A percentile compares a stretch with the other conserved stretches of the same genome.
These are phyloP conservation scores for Amblyopsis hoosieri DNA, from an alignment of 2,797 vertebrate genomes.

Conservation along the genomic window DNA sequence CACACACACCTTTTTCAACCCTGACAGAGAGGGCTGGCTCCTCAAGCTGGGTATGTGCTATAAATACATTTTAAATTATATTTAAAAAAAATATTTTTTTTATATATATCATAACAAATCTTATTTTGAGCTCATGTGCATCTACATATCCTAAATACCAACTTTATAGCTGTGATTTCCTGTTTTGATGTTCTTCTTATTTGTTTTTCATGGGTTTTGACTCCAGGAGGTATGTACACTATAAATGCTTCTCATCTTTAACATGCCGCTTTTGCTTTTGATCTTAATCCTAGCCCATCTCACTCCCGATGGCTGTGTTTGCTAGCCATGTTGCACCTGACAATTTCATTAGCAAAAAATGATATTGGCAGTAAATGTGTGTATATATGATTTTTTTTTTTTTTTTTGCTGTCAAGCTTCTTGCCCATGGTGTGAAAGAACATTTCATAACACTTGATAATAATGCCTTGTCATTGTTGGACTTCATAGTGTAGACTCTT, in stretches of 20 bases:
- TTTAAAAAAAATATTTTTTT: no score
- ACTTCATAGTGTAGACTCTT: slow-evolving; percentile 5
- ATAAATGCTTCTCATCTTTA: slow-evolving; percentile 24
- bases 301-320: slow-evolving; percentile 57
- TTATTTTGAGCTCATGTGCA: neutral
- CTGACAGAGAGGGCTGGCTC: slow-evolving; percentile 95
- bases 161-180: slow-evolving; percentile 61
- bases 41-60: slow-evolving; percentile 87
- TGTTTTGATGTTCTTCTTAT: slow-evolving; percentile 83
- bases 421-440: slow-evolving; percentile 24
- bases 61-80: neutral
- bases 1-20: slow-evolving; percentile 95
- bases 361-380: slow-evolving; percentile 17
- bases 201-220: slow-evolving; percentile 90
- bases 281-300: slow-evolving; percentile 51
- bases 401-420: slow-evolving; percentile 27
- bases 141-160: slow-evolving; percentile 9
- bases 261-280: slow-evolving; percentile 45
- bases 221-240: slow-evolving; percentile 96
- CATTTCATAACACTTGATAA: slow-evolving; percentile 3
- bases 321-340: slow-evolving; percentile 67
- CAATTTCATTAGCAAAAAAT: slow-evolving; percentile 10
- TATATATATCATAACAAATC: neutral
- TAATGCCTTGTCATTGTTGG: slow-evolving; percentile 37
- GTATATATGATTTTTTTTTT: slow-evolving; percentile 25